A percentile compares a stretch with the other conserved stretches of the same genome.
These are phyloP conservation scores for Nephila pilipes DNA, from an alignment of 1,140 invertebrate genomes.

Conservation along the genomic window DNA sequence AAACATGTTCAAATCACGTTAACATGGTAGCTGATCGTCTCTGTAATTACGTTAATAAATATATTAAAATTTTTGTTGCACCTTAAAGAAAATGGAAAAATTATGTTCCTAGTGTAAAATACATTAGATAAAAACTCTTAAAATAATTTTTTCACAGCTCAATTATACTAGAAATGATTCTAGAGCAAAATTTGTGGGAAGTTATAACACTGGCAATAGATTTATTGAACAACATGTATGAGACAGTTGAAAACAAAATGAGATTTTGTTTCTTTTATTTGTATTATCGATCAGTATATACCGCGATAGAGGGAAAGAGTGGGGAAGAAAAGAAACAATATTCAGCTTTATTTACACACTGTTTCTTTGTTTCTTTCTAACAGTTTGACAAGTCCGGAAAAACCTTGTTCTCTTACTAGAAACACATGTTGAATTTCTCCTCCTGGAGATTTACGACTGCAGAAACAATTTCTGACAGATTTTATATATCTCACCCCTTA, in stretches of 20 bases:
- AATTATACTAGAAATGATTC: no score
- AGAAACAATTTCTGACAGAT: slow-evolving; percentile 67
- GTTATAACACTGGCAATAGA: no score
- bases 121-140: no score
- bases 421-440: slow-evolving; percentile 52
- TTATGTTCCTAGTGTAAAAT: no score
- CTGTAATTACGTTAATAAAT: no score
- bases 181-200: no score
- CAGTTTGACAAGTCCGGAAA: slow-evolving; percentile 30
- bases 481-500: slow-evolving; percentile 53
- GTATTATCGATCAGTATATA: not conserved
- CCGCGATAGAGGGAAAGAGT: not conserved
- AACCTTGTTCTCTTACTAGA: not conserved
- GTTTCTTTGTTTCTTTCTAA: slow-evolving; percentile 27
- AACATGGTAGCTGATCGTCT: no score
- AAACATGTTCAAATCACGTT: no score
- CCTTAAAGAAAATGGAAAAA: no score
- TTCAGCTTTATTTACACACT: slow-evolving; percentile 26
- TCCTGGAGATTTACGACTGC: slow-evolving; percentile 54
- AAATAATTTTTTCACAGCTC: no score
- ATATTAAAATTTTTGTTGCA: no score
- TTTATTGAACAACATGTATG: not conserved
- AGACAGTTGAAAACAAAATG: not conserved
- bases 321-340: not conserved
- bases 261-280: not conserved